Base-by-base conservation (phyloP, 2,888 invertebrate species). In the Plusia festucae region DNA sequence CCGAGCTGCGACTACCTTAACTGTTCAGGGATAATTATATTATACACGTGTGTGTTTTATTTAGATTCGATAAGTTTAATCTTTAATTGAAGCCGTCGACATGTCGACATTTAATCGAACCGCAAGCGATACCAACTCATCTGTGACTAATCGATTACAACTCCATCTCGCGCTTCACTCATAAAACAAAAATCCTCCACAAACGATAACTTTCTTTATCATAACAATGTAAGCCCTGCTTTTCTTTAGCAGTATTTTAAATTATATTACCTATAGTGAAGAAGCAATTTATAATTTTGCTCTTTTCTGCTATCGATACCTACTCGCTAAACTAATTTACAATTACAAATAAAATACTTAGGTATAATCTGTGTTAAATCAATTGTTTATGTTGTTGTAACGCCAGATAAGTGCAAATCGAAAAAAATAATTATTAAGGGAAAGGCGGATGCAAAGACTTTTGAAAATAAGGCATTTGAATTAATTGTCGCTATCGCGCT, bases 121-220 rank as follows among this genome's bases (percentile, higher is more conserved):
- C 73, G 76, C 79, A 75, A 77, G 78, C 82, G 79, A 85, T 85
- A 83, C n/a, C n/a, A n/a, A n/a, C 85, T 81, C 72, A 79, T 80
- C 88, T 90, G 85, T 84, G 76, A 73, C 88, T 79, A 91, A 92
- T 91, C 87, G 90, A 92, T 93, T 92, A 83, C 65, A 79, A 65
- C 82, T 73, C 85, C 83, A 84, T 82, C 77, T 68, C 76, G 70
- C 75, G 75, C 70, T 76, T 79, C 67, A 75, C 76, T 78, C 77
- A 72, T 82, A 80, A 75, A 79, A 66, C 63, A 76, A 51, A 57
- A 71, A 81, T 53, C 54, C 18, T 52, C 24, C 27, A 56, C 73
- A 73, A 57, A 44, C 77, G 53, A 78, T 57, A 69, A 68, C 66
- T 67, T 62, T 69, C 81, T 70, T 66, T 81, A 81, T 40, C 18